phyloP scores from a whole-genome alignment of 2,888 invertebrate genomes.

The Desoria tigrina region DNA sequence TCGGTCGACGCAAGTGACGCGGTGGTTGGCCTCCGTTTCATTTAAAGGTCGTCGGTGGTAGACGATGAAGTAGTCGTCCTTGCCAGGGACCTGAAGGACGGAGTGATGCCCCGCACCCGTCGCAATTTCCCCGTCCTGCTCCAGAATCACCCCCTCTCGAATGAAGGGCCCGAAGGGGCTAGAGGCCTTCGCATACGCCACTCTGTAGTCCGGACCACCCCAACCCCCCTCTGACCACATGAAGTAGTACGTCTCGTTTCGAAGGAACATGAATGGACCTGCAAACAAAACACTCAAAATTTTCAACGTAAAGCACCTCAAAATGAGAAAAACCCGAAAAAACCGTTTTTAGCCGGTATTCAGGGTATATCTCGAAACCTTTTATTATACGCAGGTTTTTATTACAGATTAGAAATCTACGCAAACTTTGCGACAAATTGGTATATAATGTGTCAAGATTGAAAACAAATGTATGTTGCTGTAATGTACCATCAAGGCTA shows the following conservation, averaged over 20 bases:
- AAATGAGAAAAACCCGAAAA: too few relatives aligned
- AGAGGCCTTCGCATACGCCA: slow-evolving; percentile 41
- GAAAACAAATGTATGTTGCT: too few relatives aligned
- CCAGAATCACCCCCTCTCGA: slow-evolving; percentile 34
- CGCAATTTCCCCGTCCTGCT: slow-evolving; percentile 40
- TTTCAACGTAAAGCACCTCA: too few relatives aligned
- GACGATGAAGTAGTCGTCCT: slow-evolving; percentile 43
- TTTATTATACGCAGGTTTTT: too few relatives aligned
- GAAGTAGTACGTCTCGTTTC: slow-evolving; percentile 44
- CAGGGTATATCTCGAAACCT: too few relatives aligned
- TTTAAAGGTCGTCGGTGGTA: slow-evolving; percentile 43
- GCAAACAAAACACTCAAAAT: too few relatives aligned
- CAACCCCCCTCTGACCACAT: slow-evolving; percentile 48
- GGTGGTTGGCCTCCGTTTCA: slow-evolving; percentile 34
- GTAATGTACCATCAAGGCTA: too few relatives aligned
- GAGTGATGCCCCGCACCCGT: slow-evolving; percentile 48
- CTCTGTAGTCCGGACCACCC: slow-evolving; percentile 44
- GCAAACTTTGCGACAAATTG: too few relatives aligned
- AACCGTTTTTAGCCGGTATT: too few relatives aligned
- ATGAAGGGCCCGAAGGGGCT: slow-evolving; percentile 37
- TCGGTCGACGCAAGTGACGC: slow-evolving; percentile 44
- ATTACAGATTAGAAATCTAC: too few relatives aligned
- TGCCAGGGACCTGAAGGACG: slow-evolving; percentile 36
- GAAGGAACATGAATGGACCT: slow-evolving; percentile 44
- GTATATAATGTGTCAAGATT: too few relatives aligned